These are phyloP conservation scores for Thereva nobilitata DNA, from an alignment of 2,888 invertebrate species.

Conservation along the genomic window DNA sequence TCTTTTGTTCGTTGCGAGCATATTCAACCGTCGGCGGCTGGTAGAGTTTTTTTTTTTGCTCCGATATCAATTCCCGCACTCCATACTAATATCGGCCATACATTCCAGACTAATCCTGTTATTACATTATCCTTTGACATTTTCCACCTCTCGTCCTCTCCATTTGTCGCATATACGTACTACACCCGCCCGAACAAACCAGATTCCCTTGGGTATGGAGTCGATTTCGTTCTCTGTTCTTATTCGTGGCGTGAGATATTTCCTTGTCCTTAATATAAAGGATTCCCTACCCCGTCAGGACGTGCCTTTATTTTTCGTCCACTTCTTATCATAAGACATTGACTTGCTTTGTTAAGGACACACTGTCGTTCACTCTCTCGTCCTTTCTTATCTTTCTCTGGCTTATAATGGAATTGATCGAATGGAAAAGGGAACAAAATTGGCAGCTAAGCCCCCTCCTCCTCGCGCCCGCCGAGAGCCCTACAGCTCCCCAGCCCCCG, in stretches of 20 bases:
- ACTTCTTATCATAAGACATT: conserved; percentile 14
- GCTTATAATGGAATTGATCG: conserved; percentile 15
- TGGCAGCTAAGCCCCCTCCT: not conserved
- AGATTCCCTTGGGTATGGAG: not conserved
- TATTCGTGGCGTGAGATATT: conserved; percentile 7
- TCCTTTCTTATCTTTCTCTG: conserved; percentile 13
- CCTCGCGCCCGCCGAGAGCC: too few relatives aligned
- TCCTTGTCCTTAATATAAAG: conserved; percentile 22
- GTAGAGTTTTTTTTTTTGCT: not conserved
- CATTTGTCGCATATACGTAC: too few relatives aligned
- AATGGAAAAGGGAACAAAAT: not conserved
- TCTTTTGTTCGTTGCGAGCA: too few relatives aligned
- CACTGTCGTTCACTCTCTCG: conserved; percentile 4
- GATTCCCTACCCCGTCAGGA: conserved; percentile 10
- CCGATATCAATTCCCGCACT: conserved; percentile 12
- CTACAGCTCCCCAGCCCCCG: too few relatives aligned
- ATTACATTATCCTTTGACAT: conserved; percentile 30
- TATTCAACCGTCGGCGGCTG: not conserved
- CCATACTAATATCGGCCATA: conserved; percentile 7
- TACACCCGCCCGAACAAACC: too few relatives aligned
- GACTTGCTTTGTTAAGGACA: not conserved
- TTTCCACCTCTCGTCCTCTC: not conserved
- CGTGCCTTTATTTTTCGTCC: conserved; percentile 25
- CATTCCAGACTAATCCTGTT: conserved; percentile 25
- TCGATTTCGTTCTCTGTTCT: not conserved